Evolutionary conservation across 2,797 vertebrate species (phyloP), one percentile per base, ranked within the genome.

Genomic region (Allobates femoralis): DNA sequence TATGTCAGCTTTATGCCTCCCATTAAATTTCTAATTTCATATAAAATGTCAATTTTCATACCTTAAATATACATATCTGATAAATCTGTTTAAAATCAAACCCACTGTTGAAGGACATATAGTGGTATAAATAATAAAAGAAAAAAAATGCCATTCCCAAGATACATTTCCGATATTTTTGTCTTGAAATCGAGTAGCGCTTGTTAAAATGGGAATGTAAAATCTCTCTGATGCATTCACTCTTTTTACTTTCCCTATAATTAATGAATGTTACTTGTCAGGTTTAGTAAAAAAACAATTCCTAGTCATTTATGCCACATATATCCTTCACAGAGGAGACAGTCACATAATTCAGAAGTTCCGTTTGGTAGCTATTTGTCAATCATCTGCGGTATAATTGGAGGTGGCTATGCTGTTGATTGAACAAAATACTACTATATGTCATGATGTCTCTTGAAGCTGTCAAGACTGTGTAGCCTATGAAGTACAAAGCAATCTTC

Each of bases 341-440:
- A 88, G 87, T 88, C 83, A 88, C 87, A 88, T 88, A 88, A 88
- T 88, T 88, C 87, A 81, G 87, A 88, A 88, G 83, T 88, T 88
- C 87, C 77, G 87, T 88, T 88, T 88, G 87, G 82, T 85, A 88
- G 87, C 87, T 88, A 88, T 88, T 88, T 88, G 87, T 88, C 87
- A 88, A 88, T 88, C 87, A 88, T 88, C 83, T 75, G 77, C 78
- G 67, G 60, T 88, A 88, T 88, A 88, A 88, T 88, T 88, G 87
- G 87, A 88, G 87, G 87, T 88, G 87, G 87, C 87, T 88, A 88
- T 88, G 87, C 87, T 81, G 87, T 88, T 88, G 87, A 88, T 88
- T 88, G 87, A 88, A 88, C 87, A 88, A 88, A 88, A 88, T 88
- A 85, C 87, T 88, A 88, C 87, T 88, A 88, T 88, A 88, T 88